phyloP scores from a whole-genome alignment of 2,797 vertebrate species.

The Emys orbicularis region DNA sequence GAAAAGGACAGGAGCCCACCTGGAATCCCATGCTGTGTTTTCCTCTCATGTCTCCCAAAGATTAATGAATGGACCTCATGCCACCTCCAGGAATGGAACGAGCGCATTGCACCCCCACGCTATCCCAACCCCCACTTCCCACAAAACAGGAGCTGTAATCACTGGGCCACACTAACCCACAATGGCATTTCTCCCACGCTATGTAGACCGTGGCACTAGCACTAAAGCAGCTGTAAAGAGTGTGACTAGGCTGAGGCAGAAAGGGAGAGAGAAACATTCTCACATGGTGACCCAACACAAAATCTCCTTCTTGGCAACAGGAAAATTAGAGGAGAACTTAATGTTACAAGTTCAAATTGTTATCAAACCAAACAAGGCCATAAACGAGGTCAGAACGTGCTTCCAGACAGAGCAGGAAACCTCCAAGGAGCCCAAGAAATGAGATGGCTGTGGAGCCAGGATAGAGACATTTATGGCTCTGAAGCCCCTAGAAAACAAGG shows the following conservation, averaged over 20 bases:
- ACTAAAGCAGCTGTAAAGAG: background rate
- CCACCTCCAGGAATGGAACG: background rate
- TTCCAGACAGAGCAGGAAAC: background rate
- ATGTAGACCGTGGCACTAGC: background rate
- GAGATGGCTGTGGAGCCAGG: accelerated
- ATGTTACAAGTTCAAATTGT: background rate
- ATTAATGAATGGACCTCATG: background rate
- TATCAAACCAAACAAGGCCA: background rate
- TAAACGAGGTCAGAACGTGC: background rate
- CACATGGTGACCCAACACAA: background rate
- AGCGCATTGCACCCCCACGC: background rate
- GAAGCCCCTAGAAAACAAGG: background rate
- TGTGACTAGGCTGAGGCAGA: background rate
- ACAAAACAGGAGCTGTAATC: background rate
- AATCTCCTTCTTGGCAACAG: background rate
- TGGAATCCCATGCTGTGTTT: background rate
- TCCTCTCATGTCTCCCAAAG: background rate
- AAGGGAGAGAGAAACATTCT: background rate
- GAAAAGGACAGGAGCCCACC: background rate
- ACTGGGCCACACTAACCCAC: background rate
- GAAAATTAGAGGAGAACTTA: background rate
- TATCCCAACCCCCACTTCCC: background rate
- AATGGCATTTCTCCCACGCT: background rate
- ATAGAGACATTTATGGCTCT: background rate
- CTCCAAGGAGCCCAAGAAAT: background rate